phyloP scores from a whole-genome alignment of 2,113 vertebrate genomes.

The Oryzias melastigma region DNA sequence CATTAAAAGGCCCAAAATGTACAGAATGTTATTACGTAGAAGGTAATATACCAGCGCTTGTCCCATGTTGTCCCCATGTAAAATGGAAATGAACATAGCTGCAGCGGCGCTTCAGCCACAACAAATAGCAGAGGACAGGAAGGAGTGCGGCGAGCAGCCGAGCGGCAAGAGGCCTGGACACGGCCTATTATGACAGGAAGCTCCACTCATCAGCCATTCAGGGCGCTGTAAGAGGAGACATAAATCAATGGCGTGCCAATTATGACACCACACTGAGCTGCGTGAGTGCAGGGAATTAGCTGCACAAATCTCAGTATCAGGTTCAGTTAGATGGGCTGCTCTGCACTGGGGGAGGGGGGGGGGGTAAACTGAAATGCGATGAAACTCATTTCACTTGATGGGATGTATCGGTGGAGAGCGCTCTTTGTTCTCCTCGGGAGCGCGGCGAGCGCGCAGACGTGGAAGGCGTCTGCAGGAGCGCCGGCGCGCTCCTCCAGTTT shows the following conservation, averaged over 20 bases:
- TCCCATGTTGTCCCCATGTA: slow-evolving; percentile 48
- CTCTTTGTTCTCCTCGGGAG: slow-evolving; percentile 33
- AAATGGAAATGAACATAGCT: slow-evolving; percentile 64
- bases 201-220: slow-evolving; percentile 69
- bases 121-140: slow-evolving; percentile 58
- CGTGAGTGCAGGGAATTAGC: slow-evolving; percentile 74
- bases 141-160: slow-evolving; percentile 53
- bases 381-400: slow-evolving; percentile 50
- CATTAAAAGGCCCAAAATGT: slow-evolving; percentile 35
- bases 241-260: slow-evolving; percentile 77
- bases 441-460: neutral
- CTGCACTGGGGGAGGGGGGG: slow-evolving; percentile 32
- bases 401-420: slow-evolving; percentile 42
- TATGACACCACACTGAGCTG: slow-evolving; percentile 69
- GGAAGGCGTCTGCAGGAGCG: slow-evolving; percentile 21
- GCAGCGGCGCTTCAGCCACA: slow-evolving; percentile 59
- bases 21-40: slow-evolving; percentile 35
- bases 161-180: slow-evolving; percentile 53
- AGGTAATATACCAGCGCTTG: slow-evolving; percentile 39
- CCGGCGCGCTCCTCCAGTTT: slow-evolving; percentile 48
- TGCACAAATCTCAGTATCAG: slow-evolving; percentile 67
- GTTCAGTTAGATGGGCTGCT: slow-evolving; percentile 62
- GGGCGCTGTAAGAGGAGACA: slow-evolving; percentile 71
- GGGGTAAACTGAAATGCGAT: slow-evolving; percentile 51
- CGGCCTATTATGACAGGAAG: slow-evolving; percentile 71